phyloP scores from a whole-genome alignment of 2,113 vertebrate species.

The Tetrax tetrax region DNA sequence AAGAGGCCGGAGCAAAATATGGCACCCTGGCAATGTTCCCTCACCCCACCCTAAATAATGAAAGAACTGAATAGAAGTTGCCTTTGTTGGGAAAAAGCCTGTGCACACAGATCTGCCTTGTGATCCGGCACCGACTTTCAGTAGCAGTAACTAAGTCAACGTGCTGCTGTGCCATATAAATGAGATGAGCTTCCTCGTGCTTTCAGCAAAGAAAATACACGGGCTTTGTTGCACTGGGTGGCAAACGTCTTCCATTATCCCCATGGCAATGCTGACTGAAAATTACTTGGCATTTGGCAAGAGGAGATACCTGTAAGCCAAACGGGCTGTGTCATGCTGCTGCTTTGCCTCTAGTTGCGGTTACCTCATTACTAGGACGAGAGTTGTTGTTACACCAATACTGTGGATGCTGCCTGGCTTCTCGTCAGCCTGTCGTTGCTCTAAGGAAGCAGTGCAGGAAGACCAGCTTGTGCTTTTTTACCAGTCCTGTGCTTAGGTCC shows the following conservation, averaged over 20 bases:
- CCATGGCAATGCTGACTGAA: not conserved
- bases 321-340: not conserved
- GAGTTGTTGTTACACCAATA: not conserved
- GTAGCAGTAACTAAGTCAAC: not conserved
- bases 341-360: not conserved
- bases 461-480: not conserved
- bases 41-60: not conserved
- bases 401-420: not conserved
- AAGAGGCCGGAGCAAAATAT: not conserved
- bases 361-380: not conserved
- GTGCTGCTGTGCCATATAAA: not conserved
- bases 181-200: fast-evolving
- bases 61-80: not conserved
- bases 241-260: not conserved
- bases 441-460: not conserved
- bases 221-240: not conserved
- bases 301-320: not conserved
- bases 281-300: not conserved
- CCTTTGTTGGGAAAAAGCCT: not conserved
- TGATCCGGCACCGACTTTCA: fast-evolving
- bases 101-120: not conserved
- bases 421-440: not conserved
- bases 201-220: not conserved
- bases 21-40: fast-evolving
- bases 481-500: not conserved